These are phyloP conservation scores for Anguilla anguilla DNA, from an alignment of 2,797 vertebrate genomes.

Conservation along the genomic window DNA sequence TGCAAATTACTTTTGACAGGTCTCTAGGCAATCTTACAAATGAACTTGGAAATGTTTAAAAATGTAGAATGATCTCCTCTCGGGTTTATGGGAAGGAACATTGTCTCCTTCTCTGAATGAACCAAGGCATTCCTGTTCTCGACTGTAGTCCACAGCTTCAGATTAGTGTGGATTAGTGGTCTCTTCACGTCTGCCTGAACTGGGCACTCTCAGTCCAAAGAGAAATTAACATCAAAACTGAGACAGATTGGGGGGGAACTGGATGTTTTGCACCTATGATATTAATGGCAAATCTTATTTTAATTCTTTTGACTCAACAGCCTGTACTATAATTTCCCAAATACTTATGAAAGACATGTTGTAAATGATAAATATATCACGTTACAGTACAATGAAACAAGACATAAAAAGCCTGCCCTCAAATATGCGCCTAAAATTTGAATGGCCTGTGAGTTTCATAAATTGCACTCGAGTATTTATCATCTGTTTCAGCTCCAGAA, in stretches of 20 bases:
- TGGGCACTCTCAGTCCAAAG: background rate
- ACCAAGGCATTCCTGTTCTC: background rate
- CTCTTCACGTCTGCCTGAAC: background rate
- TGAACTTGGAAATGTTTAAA: background rate
- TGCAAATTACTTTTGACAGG: background rate
- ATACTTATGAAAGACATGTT: background rate
- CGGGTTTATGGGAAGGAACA: background rate
- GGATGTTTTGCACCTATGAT: background rate
- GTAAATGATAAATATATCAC: background rate
- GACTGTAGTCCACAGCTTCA: background rate
- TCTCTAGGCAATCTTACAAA: background rate
- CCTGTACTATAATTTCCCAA: background rate
- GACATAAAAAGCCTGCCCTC: background rate
- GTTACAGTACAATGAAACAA: background rate
- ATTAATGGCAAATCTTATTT: background rate
- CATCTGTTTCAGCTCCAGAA: conserved; percentile 33
- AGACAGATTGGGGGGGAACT: background rate
- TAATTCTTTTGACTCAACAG: background rate
- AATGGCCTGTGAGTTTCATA: background rate
- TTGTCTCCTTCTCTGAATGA: background rate
- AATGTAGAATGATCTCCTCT: background rate
- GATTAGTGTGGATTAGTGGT: background rate
- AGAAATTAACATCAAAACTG: conserved; percentile 11
- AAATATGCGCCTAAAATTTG: background rate
- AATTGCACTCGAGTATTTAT: conserved; percentile 10